Conservation (phyloP, 30 jellyfish, hydroid and myxozoan species). For the Aurelia sp. region DNA sequence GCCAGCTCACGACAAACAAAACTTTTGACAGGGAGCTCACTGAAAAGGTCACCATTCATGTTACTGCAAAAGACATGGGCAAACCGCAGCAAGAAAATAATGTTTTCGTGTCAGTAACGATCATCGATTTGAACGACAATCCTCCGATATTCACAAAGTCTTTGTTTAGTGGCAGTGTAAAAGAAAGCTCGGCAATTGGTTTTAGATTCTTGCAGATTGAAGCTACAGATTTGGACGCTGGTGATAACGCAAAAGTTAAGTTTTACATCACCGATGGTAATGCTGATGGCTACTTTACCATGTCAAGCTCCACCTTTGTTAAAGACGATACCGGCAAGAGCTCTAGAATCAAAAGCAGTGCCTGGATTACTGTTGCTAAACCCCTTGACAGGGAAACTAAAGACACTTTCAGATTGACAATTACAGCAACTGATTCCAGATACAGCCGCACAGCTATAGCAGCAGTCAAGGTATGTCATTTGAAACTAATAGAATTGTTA, state of each 20-base stretch:
- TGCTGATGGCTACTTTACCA: slow-evolving; percentile 89
- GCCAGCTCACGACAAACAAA: slow-evolving; percentile 72
- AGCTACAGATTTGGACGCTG: slow-evolving; percentile 94
- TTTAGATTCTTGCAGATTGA: slow-evolving; percentile 48
- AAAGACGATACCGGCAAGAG: slow-evolving; percentile 20
- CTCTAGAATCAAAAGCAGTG: slow-evolving; percentile 52
- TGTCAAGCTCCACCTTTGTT: slow-evolving; percentile 78
- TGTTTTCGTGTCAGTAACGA: slow-evolving; percentile 77
- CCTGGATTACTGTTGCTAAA: slow-evolving; percentile 78
- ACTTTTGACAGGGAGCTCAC: slow-evolving; percentile 89
- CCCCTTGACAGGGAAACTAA: slow-evolving; percentile 89
- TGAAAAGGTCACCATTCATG: slow-evolving; percentile 78
- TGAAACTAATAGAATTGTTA: no score
- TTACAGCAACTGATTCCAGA: slow-evolving; percentile 90
- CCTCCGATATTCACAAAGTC: slow-evolving; percentile 66
- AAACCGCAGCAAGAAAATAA: slow-evolving; percentile 59
- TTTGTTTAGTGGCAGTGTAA: slow-evolving; percentile 56
- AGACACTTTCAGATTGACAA: slow-evolving; percentile 67
- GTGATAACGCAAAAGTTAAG: slow-evolving; percentile 87
- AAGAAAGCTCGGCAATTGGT: slow-evolving; percentile 66
- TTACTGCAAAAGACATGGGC: slow-evolving; percentile 84
- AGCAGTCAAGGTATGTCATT: slow-evolving; percentile 73
- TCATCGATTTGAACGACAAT: slow-evolving; percentile 89
- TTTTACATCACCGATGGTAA: slow-evolving; percentile 89
- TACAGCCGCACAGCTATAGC: slow-evolving; percentile 66